These are phyloP conservation scores for Oreochromis grahami DNA, from an alignment of 2,797 vertebrate species.

Conservation along the genomic window DNA sequence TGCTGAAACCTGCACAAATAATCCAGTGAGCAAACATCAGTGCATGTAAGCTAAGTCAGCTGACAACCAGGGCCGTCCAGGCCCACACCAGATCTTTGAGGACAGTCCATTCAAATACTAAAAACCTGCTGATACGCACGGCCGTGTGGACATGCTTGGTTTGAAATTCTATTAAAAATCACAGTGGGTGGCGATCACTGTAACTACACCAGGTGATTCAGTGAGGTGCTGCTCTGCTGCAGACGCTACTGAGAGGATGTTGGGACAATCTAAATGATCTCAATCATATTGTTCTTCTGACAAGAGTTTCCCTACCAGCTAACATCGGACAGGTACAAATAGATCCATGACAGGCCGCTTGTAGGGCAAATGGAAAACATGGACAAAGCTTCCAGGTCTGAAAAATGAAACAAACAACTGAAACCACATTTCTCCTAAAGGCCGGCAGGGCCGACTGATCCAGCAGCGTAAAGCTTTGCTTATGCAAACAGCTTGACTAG, in stretches of 20 bases:
- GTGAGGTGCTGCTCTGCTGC: neutral
- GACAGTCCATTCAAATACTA: neutral
- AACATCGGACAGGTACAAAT: fast-evolving
- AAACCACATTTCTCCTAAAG: neutral
- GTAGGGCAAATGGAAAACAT: neutral
- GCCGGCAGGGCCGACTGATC: neutral
- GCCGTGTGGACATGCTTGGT: fast-evolving
- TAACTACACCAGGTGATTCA: neutral
- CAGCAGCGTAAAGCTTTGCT: neutral
- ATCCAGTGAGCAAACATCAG: neutral
- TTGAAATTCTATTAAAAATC: neutral
- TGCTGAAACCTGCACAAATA: neutral
- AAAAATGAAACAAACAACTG: neutral
- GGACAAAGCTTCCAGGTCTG: neutral
- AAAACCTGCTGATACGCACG: neutral
- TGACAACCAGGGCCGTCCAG: neutral
- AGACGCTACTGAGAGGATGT: neutral
- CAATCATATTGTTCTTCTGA: neutral
- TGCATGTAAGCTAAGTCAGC: neutral
- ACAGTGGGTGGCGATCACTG: neutral
- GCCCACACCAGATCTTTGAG: neutral
- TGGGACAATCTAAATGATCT: neutral
- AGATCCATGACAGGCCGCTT: neutral
- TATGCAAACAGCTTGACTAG: neutral
- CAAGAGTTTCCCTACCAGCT: neutral